These are phyloP conservation scores for Nyctibius bracteatus DNA, from an alignment of 2,113 vertebrate genomes.

Conservation along the genomic window DNA sequence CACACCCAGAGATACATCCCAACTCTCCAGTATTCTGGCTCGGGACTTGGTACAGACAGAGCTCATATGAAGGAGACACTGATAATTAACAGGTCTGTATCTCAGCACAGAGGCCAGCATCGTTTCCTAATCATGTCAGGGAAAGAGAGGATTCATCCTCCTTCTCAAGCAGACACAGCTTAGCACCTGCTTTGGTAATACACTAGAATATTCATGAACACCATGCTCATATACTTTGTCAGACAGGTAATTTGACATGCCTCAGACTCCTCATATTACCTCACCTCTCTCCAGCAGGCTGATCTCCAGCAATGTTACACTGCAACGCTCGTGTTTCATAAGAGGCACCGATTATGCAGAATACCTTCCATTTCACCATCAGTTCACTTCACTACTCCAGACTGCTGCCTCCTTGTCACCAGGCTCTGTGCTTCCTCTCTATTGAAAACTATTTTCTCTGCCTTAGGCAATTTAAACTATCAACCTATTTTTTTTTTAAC, in stretches of 20 bases:
- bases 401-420: not conserved
- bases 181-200: not conserved
- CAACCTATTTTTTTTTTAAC: not conserved
- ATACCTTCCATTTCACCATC: not conserved
- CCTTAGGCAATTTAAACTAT: not conserved
- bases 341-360: not conserved
- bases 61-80: not conserved
- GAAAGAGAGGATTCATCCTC: not conserved
- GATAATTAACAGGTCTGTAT: not conserved
- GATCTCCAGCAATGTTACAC: not conserved
- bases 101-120: not conserved
- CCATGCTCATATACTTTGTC: not conserved
- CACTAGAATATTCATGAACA: not conserved
- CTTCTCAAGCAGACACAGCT: not conserved
- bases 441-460: not conserved
- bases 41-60: not conserved
- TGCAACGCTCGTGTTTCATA: not conserved
- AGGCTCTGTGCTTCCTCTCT: not conserved
- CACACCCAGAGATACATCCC: not conserved
- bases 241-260: not conserved
- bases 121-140: not conserved
- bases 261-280: not conserved
- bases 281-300: not conserved
- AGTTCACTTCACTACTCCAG: not conserved
- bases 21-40: not conserved